Conservation (phyloP, 2,888 invertebrate genomes). For the Flexamia atlantica region DNA sequence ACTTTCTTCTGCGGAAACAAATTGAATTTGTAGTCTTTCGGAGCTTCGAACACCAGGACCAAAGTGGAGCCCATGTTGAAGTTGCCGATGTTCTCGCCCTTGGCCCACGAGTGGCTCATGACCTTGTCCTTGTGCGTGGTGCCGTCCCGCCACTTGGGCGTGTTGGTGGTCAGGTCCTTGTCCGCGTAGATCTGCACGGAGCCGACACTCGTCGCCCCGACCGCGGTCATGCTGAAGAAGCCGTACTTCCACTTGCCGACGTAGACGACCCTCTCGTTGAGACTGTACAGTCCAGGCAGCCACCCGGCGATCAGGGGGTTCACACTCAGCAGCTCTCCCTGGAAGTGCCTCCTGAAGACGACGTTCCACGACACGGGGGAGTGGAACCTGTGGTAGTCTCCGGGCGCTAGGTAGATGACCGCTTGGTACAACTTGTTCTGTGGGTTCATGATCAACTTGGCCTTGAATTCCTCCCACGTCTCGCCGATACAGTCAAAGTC, state of each 20-base stretch:
- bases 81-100: constrained; percentile 95
- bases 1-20: constrained; percentile 82
- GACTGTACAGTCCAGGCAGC: constrained; percentile 93
- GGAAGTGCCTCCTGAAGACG: constrained; percentile 92
- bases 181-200: constrained; percentile 95
- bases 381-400: constrained; percentile 98
- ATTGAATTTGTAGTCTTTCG: constrained; percentile 87
- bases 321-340: constrained; percentile 91
- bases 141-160: constrained; percentile 77
- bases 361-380: constrained; percentile 95
- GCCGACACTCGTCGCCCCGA: constrained; percentile 99
- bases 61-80: constrained; percentile 99
- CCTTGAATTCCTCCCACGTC: constrained; percentile 70
- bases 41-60: constrained; percentile 97
- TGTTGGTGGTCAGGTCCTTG: constrained; percentile 85
- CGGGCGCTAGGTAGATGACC: constrained; percentile 98
- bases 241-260: constrained; percentile 95
- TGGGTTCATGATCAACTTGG: constrained; percentile 68
- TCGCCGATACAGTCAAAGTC: background rate
- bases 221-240: constrained; percentile 98
- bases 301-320: constrained; percentile 92
- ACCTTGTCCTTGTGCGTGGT: constrained; percentile 71
- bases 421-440: constrained; percentile 90
- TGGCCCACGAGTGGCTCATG: constrained; percentile 76
- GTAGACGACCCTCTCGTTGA: constrained; percentile 97